Evolutionary conservation across 2,888 invertebrate species (phyloP), one percentile per base, ranked within the genome.

Genomic region (Caenorhabditis sulstoni): DNA sequence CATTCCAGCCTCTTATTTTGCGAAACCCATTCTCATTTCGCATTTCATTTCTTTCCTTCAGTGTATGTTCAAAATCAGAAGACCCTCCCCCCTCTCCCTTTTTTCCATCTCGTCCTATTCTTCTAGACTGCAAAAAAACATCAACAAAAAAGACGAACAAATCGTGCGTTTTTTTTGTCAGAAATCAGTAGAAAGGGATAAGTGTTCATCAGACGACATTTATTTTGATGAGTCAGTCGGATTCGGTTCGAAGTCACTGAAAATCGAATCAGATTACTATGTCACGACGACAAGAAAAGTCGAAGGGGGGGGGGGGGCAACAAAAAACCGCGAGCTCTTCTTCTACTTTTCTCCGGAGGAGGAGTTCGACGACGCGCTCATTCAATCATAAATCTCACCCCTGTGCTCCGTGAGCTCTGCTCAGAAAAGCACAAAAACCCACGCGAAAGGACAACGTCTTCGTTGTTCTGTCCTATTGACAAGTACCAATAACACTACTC

Each of bases 331-430:
- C 53, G 22, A 29, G 58, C 35, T 47, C 35, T 45, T 49, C 61
- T 45, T 55, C 39, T 55, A 45, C 53, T 70, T 70, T 70, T 41
- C 35, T 47, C 37, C 49, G 22, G 55, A 55, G 55, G 62, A 71
- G 39, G 37, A 62, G 71, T 71, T 71, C 70, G 70, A 62, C 61
- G 50, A 70, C 62, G 64, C 71, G 22, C 64, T 73, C 64, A 73
- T 73, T 73, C 73, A 73, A 73, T 73, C 64, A 73, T 73, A 73
- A 73, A 73, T 73, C 73, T 64, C 57, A 47, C 62, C 29, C 49
- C 29, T 29, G 3, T 55, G 73, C 50, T 64, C 41, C 57, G 73
- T 73, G 73, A 73, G 73, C 73, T 47, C 64, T 61, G 11, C 23
- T 22, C 11, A 29, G 16, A 58, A 61, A 18, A 59, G 22, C 45